Conservation (phyloP, 2,888 invertebrate species). For the Drosophila macrospina region DNA sequence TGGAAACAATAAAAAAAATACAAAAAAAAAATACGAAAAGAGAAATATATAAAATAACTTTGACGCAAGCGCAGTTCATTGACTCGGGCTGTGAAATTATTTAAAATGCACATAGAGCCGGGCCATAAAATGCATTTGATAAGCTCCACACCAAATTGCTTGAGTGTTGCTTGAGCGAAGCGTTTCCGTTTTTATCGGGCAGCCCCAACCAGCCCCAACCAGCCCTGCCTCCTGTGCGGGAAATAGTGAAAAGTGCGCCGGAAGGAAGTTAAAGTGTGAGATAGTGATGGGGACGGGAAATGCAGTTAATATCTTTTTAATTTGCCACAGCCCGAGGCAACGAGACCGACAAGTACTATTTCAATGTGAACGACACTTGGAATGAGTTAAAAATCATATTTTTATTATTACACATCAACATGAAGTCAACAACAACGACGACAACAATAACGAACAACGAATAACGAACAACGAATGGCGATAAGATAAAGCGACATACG, state of each 20-base stretch:
- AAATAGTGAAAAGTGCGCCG: constrained; percentile 62
- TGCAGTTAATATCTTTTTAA: constrained; percentile 78
- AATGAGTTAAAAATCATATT: constrained; percentile 54
- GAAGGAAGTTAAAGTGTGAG: constrained; percentile 75
- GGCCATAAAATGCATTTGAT: constrained; percentile 71
- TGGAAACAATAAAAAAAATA: constrained; percentile 36
- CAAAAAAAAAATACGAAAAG: no score
- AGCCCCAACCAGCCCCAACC: background rate
- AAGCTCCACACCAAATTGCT: constrained; percentile 62
- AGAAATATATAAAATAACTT: constrained; percentile 24
- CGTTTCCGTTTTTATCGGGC: constrained; percentile 72
- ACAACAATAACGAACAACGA: no score
- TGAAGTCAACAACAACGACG: constrained; percentile 19
- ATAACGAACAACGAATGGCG: constrained; percentile 27
- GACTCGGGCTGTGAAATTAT: constrained; percentile 58
- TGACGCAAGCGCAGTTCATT: constrained; percentile 72
- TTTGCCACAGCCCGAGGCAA: constrained; percentile 41
- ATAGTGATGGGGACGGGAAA: constrained; percentile 69
- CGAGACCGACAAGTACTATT: constrained; percentile 8
- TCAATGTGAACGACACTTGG: constrained; percentile 64
- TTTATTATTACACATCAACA: constrained; percentile 36
- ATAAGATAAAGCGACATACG: constrained; percentile 79
- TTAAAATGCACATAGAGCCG: constrained; percentile 54
- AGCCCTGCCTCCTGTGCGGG: constrained; percentile 13
- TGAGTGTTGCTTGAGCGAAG: constrained; percentile 46